These are phyloP conservation scores for Tetrao urogallus DNA, from an alignment of 2,113 vertebrate species.

Conservation along the genomic window DNA sequence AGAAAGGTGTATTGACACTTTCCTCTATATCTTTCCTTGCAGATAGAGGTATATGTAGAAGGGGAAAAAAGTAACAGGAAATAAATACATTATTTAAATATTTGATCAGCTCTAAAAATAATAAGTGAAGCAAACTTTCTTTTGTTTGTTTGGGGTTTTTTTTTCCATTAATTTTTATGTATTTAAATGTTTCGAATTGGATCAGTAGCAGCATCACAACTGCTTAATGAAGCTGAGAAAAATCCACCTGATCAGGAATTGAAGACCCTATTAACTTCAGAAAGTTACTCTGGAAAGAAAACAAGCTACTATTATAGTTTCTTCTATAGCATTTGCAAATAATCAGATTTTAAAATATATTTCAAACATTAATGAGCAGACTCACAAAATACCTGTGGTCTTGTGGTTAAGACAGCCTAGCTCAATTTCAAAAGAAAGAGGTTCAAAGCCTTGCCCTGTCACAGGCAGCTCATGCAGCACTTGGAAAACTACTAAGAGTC, in stretches of 20 bases:
- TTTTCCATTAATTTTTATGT: background rate
- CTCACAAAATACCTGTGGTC: conserved; percentile 61
- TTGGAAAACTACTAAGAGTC: background rate
- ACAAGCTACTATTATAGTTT: background rate
- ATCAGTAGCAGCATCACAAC: background rate
- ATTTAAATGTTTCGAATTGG: background rate
- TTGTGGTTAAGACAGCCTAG: conserved; percentile 40
- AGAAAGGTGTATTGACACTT: background rate
- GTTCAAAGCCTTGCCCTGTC: conserved; percentile 27
- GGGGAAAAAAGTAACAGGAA: background rate
- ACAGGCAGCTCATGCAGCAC: background rate
- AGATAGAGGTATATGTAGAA: background rate
- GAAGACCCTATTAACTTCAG: background rate
- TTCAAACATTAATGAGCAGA: conserved; percentile 35
- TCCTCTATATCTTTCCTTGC: background rate
- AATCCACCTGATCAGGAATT: background rate
- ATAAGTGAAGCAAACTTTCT: background rate
- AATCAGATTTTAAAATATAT: background rate
- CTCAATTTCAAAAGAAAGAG: conserved; percentile 10
- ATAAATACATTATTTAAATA: background rate
- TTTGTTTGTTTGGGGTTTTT: background rate
- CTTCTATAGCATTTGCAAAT: conserved; percentile 2
- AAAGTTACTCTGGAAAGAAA: conserved; percentile 16
- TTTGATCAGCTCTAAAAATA: conserved; percentile 8
- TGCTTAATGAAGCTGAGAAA: background rate